Conservation (phyloP, 2,113 vertebrate species). For the Poecilia latipinna region DNA sequence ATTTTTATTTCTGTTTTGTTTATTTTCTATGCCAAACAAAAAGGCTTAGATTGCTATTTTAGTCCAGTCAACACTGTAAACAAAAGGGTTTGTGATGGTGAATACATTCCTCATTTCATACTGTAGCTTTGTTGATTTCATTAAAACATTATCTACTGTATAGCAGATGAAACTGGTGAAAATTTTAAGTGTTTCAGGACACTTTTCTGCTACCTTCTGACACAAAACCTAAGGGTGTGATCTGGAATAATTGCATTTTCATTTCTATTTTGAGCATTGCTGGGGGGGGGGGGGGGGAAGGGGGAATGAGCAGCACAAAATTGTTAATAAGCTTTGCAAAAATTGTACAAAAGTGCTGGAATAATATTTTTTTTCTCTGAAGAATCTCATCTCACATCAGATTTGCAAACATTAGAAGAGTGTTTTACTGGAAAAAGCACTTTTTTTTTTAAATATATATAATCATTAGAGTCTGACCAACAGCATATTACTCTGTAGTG, state of each 20-base stretch:
- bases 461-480: background rate
- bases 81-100: conserved; percentile 44
- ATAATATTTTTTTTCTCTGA: conserved; percentile 8
- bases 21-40: too few relatives aligned
- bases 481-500: conserved; percentile 21
- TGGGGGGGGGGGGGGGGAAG: background rate
- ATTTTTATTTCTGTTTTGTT: background rate
- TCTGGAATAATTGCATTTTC: background rate
- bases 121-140: conserved; percentile 41
- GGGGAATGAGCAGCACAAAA: conserved; percentile 37
- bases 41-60: conserved; percentile 34
- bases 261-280: conserved; percentile 9
- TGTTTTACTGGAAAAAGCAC: conserved; percentile 59
- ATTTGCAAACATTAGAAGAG: conserved; percentile 17
- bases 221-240: background rate
- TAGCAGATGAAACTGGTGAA: conserved; percentile 55
- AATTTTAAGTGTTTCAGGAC: conserved; percentile 43
- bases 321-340: conserved; percentile 18
- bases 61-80: conserved; percentile 70
- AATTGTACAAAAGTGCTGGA: conserved; percentile 26
- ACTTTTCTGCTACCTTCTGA: conserved; percentile 7
- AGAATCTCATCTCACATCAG: conserved; percentile 27
- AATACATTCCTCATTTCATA: conserved; percentile 24
- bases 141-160: conserved; percentile 68
- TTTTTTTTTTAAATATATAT: background rate